phyloP scores from a whole-genome alignment of 2,888 invertebrate genomes.

The Chaetogeoica ovagalla region DNA sequence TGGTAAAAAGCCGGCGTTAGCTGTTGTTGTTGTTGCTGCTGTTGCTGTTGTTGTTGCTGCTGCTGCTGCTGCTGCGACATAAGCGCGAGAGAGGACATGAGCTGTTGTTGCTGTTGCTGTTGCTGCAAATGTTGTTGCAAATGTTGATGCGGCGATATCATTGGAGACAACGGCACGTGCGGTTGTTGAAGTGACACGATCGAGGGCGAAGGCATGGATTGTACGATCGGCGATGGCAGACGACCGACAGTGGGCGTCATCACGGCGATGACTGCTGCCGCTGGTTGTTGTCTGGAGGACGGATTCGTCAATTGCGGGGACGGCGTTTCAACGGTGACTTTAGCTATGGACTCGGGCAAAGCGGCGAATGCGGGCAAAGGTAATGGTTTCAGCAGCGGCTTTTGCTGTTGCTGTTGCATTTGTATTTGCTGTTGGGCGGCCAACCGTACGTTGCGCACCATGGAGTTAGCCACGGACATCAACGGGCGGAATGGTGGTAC shows the following conservation, averaged over 20 bases:
- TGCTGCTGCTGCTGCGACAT: background rate
- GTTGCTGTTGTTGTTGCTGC: background rate
- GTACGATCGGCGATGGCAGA: constrained; percentile 27
- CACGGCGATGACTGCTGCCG: background rate
- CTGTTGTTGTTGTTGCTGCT: constrained; percentile 62
- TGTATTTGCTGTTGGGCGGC: constrained; percentile 47
- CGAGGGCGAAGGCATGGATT: constrained; percentile 61
- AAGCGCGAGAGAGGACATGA: background rate
- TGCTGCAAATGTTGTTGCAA: background rate
- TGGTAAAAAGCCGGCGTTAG: constrained; percentile 58
- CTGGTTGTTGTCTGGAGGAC: constrained; percentile 57
- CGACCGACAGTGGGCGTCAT: background rate
- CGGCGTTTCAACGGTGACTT: constrained; percentile 62
- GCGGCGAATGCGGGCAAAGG: constrained; percentile 64
- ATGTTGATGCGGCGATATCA: background rate
- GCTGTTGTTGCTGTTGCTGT: background rate
- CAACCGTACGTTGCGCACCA: constrained; percentile 59
- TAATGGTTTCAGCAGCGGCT: constrained; percentile 56
- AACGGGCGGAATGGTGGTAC: constrained; percentile 81
- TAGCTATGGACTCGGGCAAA: constrained; percentile 65
- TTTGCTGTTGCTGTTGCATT: constrained; percentile 55
- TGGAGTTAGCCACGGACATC: constrained; percentile 67
- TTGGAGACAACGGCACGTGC: background rate
- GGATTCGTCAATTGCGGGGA: constrained; percentile 55
- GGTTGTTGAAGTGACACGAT: background rate